Conservation (phyloP, 2,797 vertebrate species). For the Ctenochaetus hawaiiensis region DNA sequence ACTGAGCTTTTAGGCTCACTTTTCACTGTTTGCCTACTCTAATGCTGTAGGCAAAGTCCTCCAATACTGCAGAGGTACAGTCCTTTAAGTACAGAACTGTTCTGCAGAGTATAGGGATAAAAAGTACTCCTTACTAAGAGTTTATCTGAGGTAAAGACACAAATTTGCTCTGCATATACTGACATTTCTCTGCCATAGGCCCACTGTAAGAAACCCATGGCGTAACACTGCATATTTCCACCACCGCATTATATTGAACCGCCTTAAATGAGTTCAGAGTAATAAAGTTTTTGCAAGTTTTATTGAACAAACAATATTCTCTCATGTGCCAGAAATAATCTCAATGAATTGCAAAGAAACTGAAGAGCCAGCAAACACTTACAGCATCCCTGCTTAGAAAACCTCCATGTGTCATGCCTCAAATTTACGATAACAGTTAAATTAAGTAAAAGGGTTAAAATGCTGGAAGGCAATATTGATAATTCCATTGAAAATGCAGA, state of each 20-base stretch:
- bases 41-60: constrained; percentile 90
- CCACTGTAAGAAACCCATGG: constrained; percentile 39
- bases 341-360: constrained; percentile 71
- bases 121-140: constrained; percentile 49
- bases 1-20: constrained; percentile 95
- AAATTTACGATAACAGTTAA: constrained; percentile 87
- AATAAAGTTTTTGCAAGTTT: constrained; percentile 75
- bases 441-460: constrained; percentile 89
- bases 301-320: constrained; percentile 74
- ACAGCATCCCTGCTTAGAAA: constrained; percentile 55
- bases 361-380: constrained; percentile 69
- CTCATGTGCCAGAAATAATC: constrained; percentile 71
- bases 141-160: constrained; percentile 53
- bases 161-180: constrained; percentile 8
- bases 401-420: constrained; percentile 72
- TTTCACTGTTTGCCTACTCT: constrained; percentile 89
- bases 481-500: constrained; percentile 88
- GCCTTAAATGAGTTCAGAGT: constrained; percentile 65
- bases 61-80: constrained; percentile 91
- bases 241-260: constrained; percentile 55
- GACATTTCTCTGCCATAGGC: constrained; percentile 41
- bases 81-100: constrained; percentile 85
- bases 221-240: constrained; percentile 50
- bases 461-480: constrained; percentile 88
- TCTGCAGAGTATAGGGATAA: constrained; percentile 62